phyloP scores from a whole-genome alignment of 2,797 vertebrate genomes.

The Carapus acus region DNA sequence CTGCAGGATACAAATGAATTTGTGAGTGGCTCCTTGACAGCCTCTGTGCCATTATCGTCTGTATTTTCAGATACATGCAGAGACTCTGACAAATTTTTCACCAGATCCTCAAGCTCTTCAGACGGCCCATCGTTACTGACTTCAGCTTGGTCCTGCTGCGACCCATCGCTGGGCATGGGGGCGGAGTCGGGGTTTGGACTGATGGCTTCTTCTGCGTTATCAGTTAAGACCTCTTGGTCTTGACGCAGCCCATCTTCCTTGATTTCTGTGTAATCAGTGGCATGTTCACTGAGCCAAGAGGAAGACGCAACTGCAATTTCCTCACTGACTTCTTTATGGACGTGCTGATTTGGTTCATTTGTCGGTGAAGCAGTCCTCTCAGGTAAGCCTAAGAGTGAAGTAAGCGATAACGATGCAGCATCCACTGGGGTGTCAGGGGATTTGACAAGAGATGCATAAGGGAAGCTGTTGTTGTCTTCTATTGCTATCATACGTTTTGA shows the following conservation, averaged over 20 bases:
- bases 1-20: constrained; percentile 41
- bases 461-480: constrained; percentile 32
- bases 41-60: constrained; percentile 20
- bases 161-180: constrained; percentile 21
- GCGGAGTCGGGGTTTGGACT: constrained; percentile 25
- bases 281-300: constrained; percentile 9
- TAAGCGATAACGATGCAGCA: constrained; percentile 14
- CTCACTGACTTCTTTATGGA: constrained; percentile 9
- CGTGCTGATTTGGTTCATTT: constrained; percentile 21
- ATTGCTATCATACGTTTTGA: constrained; percentile 31
- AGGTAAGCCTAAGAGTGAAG: constrained; percentile 33
- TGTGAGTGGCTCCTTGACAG: constrained; percentile 29
- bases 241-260: constrained; percentile 26
- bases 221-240: constrained; percentile 5
- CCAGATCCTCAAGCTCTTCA: constrained; percentile 69
- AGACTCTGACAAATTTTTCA: constrained; percentile 60
- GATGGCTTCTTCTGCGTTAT: constrained; percentile 3
- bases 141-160: constrained; percentile 40
- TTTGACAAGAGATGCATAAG: constrained; percentile 37
- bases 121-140: constrained; percentile 25
- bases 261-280: constrained; percentile 10
- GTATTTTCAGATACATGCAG: constrained; percentile 56
- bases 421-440: constrained; percentile 19
- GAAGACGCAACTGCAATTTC: constrained; percentile 8
- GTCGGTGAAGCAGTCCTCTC: constrained; percentile 24